phyloP scores from a whole-genome alignment of 2,113 vertebrate species.

The Buteo buteo region DNA sequence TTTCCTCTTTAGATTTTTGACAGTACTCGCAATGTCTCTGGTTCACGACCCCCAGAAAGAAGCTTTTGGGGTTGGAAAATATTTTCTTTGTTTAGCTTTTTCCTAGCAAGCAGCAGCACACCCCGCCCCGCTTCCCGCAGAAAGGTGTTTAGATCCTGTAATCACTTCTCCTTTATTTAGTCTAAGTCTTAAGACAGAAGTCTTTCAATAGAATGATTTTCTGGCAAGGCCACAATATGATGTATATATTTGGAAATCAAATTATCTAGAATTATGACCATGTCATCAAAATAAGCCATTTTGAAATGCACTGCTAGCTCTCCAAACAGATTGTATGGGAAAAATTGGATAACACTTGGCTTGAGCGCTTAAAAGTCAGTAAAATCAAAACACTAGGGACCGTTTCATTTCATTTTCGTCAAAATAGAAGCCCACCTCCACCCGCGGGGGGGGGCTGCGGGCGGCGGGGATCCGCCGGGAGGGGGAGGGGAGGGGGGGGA shows the following conservation, averaged over 20 bases:
- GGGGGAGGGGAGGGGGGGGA: too few relatives aligned
- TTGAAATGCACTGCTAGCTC: slow-evolving; percentile 56
- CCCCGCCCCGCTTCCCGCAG: neutral
- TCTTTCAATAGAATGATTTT: slow-evolving; percentile 42
- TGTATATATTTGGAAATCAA: slow-evolving; percentile 65
- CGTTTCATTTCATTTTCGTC: slow-evolving; percentile 39
- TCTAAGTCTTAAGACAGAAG: slow-evolving; percentile 25
- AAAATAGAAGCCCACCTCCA: neutral
- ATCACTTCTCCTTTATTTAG: slow-evolving; percentile 28
- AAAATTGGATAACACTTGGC: slow-evolving; percentile 61
- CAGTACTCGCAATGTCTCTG: neutral
- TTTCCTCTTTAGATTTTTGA: neutral
- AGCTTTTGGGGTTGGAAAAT: neutral
- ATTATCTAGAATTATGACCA: slow-evolving; percentile 66
- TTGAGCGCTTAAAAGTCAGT: slow-evolving; percentile 26
- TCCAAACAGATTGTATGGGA: slow-evolving; percentile 32
- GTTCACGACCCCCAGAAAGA: slow-evolving; percentile 21
- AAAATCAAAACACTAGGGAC: slow-evolving; percentile 29
- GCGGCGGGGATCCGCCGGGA: too few relatives aligned
- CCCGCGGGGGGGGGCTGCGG: too few relatives aligned
- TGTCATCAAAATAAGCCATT: slow-evolving; percentile 66
- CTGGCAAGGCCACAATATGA: slow-evolving; percentile 27
- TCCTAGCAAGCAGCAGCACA: neutral
- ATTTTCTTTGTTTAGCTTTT: slow-evolving; percentile 63
- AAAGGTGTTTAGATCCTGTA: neutral